Evolutionary conservation across 2,797 vertebrate species (phyloP).

Genomic region (Phataginus tetradactyla): DNA sequence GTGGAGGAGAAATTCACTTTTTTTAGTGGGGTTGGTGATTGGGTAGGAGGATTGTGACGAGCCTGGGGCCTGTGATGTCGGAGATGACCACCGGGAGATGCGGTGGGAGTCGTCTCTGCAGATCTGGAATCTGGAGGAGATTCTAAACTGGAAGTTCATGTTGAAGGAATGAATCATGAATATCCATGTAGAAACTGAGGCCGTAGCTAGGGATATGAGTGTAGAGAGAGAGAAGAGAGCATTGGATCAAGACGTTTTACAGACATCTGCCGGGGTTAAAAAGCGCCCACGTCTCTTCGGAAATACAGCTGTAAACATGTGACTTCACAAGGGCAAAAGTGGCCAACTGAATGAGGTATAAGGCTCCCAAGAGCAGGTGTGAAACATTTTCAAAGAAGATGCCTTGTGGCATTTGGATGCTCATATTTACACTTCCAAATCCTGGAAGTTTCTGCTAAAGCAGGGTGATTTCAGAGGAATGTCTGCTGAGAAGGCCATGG

Average conservation of each 20-base stretch:
- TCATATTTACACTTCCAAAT: not conserved
- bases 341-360: not conserved
- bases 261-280: not conserved
- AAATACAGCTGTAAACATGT: not conserved
- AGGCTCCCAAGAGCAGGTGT: not conserved
- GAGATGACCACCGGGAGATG: not conserved
- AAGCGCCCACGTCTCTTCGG: not conserved
- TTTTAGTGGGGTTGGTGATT: not conserved
- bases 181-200: not conserved
- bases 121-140: not conserved
- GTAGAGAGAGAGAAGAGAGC: not conserved
- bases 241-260: not conserved
- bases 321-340: not conserved
- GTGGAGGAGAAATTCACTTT: too few species aligned
- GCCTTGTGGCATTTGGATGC: not conserved
- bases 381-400: not conserved
- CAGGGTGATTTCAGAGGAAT: not conserved
- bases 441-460: not conserved
- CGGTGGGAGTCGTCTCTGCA: not conserved
- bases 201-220: not conserved
- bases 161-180: not conserved
- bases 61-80: not conserved
- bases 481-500: not conserved
- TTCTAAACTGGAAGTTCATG: rapidly evolving
- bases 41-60: not conserved